These are phyloP conservation scores for Dipodomys spectabilis DNA, from an alignment of 2,113 vertebrate genomes.

Conservation along the genomic window DNA sequence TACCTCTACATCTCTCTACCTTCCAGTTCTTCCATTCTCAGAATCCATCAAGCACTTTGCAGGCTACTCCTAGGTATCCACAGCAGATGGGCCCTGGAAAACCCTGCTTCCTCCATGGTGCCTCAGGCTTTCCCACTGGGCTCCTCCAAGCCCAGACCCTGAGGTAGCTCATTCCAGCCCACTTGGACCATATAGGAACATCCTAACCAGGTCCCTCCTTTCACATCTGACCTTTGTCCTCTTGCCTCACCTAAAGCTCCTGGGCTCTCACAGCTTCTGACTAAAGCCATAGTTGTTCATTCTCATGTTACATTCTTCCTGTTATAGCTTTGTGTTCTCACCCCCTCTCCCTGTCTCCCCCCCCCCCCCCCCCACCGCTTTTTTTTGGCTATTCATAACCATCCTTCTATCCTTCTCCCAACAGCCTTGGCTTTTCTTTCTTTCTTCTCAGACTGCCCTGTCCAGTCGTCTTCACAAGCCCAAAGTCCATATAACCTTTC, in stretches of 20 bases:
- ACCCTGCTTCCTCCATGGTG: neutral
- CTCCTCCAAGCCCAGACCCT: neutral
- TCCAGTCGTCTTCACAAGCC: neutral
- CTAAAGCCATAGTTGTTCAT: neutral
- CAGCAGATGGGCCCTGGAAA: too few relatives aligned
- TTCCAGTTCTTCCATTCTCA: neutral
- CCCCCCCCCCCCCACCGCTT: too few relatives aligned
- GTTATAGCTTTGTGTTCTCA: neutral
- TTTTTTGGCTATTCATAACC: neutral
- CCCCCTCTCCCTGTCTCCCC: too few relatives aligned
- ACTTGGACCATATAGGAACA: neutral
- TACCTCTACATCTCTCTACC: neutral
- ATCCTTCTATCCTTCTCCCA: neutral
- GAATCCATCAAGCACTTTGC: neutral
- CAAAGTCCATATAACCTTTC: neutral
- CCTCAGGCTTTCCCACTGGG: neutral
- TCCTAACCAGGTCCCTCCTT: neutral
- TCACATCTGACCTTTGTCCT: neutral
- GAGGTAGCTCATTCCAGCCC: neutral
- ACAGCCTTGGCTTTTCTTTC: neutral
- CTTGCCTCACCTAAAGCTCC: neutral
- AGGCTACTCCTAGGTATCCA: neutral
- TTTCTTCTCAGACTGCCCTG: neutral
- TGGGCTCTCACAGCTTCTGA: neutral
- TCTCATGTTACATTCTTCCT: rapidly evolving